Evolutionary conservation across 2,797 vertebrate genomes (phyloP).

Genomic region (Tympanoctomys barrerae): DNA sequence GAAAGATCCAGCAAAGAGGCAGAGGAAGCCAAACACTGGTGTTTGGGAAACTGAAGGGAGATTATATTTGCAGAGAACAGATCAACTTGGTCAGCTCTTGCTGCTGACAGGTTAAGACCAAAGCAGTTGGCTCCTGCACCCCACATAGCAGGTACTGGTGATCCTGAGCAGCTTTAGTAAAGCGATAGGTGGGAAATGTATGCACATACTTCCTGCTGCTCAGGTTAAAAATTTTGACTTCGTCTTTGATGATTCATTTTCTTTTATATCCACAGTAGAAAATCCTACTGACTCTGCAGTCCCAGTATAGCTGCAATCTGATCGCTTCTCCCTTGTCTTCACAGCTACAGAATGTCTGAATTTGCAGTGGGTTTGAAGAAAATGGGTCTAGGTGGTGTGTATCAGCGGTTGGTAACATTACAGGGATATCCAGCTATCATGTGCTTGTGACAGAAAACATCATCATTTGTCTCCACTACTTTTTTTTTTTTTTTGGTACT

Average conservation of each 20-base stretch:
- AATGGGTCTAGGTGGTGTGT: background rate
- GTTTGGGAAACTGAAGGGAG: slow-evolving; percentile 3
- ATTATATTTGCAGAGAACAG: slow-evolving; percentile 3
- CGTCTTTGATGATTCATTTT: background rate
- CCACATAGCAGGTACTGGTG: background rate
- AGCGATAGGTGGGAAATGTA: background rate
- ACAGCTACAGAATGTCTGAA: background rate
- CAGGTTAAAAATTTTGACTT: background rate
- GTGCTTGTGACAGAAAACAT: background rate
- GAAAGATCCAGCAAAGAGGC: background rate
- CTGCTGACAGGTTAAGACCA: background rate
- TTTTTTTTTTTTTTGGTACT: too few relatives aligned
- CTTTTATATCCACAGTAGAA: slow-evolving; percentile 8
- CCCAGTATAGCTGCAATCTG: background rate
- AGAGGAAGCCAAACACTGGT: background rate
- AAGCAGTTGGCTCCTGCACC: background rate
- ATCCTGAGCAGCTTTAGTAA: background rate
- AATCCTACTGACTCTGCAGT: slow-evolving; percentile 21
- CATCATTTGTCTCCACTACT: background rate
- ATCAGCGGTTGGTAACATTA: background rate
- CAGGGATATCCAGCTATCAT: background rate
- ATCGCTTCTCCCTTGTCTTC: background rate
- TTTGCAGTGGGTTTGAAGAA: slow-evolving; percentile 26
- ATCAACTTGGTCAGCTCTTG: background rate
- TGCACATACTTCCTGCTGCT: background rate